Base-by-base conservation (phyloP, 2,888 invertebrate species). In the Apocheima hispidaria region DNA sequence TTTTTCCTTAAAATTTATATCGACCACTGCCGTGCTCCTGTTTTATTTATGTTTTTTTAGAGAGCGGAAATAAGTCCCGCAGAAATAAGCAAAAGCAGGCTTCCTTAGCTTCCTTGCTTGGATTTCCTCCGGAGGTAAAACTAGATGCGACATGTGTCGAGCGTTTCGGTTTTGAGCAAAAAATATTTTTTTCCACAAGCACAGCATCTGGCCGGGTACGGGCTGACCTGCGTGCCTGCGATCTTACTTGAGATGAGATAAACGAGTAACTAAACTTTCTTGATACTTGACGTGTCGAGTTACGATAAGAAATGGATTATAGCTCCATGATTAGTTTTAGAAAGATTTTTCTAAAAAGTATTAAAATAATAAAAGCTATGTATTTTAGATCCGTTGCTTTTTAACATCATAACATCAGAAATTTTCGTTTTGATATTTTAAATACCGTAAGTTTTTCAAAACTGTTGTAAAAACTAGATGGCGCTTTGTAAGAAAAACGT, bases 141-240 rank as follows among this genome's bases (percentile, higher is more conserved):
- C n/a, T 14, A 26, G 2, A 14, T 26, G 20, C 44, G n/a, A 65
- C 71, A 71, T 73, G 61, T 73, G 73, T 68, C 54, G 49, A 46
- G 46, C 62, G 65, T 54, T 44, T 54, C 43, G 60, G 30, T 54
- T n/a, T n/a, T 64, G 60, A 50, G 62, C 54, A 62, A 70, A 81
- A 83, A 84, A 82, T 10, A 76, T 82, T 77, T 73, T 78, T 73
- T 77, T 73, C 68, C 30, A 33, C 18, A 18, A 69, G 6, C 51
- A 4, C 52, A 56, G 83, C 90, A 90, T 90, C 89, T 90, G 90
- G 79, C 78, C 71, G 80, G 40, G 86, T 90, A 87, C 90, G 82
- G 82, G 84, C 82, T 90, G 87, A 89, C 88, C 84, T 78, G 76
- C 70, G 80, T 87, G 89, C 88, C 84, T 78, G 76, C 70, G 80